These are phyloP conservation scores for Megalurothrips usitatus DNA, from an alignment of 2,888 invertebrate species.

Conservation along the genomic window DNA sequence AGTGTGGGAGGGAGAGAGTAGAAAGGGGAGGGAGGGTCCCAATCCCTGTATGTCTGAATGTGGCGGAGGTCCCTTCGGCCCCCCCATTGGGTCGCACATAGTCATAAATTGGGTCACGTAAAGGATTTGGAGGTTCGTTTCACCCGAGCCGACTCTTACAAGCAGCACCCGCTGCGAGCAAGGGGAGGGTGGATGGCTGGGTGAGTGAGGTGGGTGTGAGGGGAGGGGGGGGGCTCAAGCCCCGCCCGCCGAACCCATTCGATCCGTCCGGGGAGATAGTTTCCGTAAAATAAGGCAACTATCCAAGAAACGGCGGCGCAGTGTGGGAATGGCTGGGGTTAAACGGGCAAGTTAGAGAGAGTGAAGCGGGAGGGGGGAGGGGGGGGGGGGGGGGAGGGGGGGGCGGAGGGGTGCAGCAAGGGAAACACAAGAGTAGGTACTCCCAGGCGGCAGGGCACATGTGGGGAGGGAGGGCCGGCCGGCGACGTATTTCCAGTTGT, in stretches of 20 bases:
- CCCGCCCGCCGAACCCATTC: slow-evolving; percentile 1
- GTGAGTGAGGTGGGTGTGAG: no score
- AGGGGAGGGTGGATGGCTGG: no score
- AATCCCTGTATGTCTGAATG: no score
- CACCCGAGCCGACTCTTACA: neutral
- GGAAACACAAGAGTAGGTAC: neutral
- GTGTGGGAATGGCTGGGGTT: neutral
- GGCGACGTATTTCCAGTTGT: no score
- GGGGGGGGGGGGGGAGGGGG: neutral
- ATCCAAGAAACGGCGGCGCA: neutral
- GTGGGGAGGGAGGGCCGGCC: neutral
- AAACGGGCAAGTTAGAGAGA: neutral
- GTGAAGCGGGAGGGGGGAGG: neutral
- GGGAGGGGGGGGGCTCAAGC: neutral
- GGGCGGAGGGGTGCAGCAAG: neutral
- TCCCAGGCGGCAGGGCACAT: neutral
- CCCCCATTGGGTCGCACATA: neutral
- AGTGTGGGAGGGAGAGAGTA: no score
- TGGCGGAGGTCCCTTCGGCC: neutral
- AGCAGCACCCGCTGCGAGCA: neutral
- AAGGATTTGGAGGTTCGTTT: slow-evolving; percentile 5
- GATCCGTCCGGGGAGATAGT: slow-evolving; percentile 19
- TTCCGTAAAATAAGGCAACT: slow-evolving; percentile 23
- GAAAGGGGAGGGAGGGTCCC: no score
- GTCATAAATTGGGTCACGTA: slow-evolving; percentile 21